Evolutionary conservation across 2,113 vertebrate genomes (phyloP), one percentile per base, ranked within the genome.

Genomic region (Artemisiospiza belli): DNA sequence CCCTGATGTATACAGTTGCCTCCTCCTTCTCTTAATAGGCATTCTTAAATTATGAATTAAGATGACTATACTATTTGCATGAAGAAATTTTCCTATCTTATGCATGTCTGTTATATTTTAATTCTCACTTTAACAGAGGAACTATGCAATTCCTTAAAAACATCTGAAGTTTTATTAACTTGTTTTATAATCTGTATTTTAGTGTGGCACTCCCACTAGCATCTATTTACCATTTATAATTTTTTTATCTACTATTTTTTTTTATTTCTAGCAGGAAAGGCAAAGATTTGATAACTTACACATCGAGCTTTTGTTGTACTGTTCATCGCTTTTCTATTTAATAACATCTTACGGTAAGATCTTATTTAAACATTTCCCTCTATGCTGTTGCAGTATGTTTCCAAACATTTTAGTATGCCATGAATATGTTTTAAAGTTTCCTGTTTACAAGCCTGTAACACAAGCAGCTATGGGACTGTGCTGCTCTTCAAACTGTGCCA

Each of bases 31-130:
- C 81, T 51, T 96, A 91, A 89, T 3, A 84, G 31, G 67, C 61
- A 72, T 37, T 78, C 64, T 75, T 89, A 83, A 96, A 94, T 94
- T 87, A 95, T 89, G 55, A 92, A 93, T 94, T 93, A 93, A 78
- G 80, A 64, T 72, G 44, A 72, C 23, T 55, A 24, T 54, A 72
- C 12, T 33, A 87, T 87, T 69, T 91, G 74, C 89, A 92, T 82
- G 33, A 87, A 89, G 83, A 94, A 72, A 62, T 83, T 75, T 61
- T 47, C 35, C 43, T 72, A 27, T 44, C 20, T 72, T 64, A 75
- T 9, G 12, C 31, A 75, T 6, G 23, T 15, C 67, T 28, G 21
- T 28, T 64, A 20, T 28, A 81, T 72, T 96, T 83, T 31, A 89
- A 52, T 63, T 90, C 16, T 75, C 16, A 24, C 5, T 78, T 74